A percentile compares a stretch with the other conserved stretches of the same genome.
These are phyloP conservation scores for Protomyctophum bolini DNA, from an alignment of 2,113 vertebrate genomes.

Conservation along the genomic window DNA sequence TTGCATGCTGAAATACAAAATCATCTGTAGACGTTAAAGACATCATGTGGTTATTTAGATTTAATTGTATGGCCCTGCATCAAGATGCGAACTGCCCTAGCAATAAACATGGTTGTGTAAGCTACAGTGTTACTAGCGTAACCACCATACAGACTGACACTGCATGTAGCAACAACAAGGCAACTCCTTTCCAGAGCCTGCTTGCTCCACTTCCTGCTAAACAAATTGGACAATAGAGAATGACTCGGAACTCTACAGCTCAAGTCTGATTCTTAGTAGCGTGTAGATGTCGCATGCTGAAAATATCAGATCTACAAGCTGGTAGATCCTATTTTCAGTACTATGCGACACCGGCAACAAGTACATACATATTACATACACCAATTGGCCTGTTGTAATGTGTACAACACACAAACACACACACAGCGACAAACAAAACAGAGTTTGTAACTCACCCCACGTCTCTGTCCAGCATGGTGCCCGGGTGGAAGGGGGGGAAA, in stretches of 20 bases:
- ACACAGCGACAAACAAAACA: background rate
- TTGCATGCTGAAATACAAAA: too few relatives aligned
- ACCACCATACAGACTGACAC: background rate
- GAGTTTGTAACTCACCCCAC: constrained; percentile 84
- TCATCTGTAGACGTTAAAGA: too few relatives aligned
- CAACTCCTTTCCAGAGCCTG: background rate
- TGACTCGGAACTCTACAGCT: background rate
- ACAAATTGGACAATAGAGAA: constrained; percentile 17
- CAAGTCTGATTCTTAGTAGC: background rate
- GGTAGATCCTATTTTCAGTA: too few relatives aligned
- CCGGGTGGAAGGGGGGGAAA: constrained; percentile 97
- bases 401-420: constrained; percentile 4
- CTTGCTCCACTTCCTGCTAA: constrained; percentile 13
- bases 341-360: background rate
- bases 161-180: constrained; percentile 1
- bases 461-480: constrained; percentile 99
- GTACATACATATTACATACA: constrained; percentile 6
- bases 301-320: too few relatives aligned
- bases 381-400: too few relatives aligned
- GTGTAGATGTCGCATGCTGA: too few relatives aligned
- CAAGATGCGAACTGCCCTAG: too few relatives aligned
- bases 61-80: too few relatives aligned
- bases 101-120: too few relatives aligned
- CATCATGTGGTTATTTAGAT: too few relatives aligned
- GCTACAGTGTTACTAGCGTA: background rate